These are phyloP conservation scores for Diaperis boleti DNA, from an alignment of 2,888 invertebrate species.

Conservation along the genomic window DNA sequence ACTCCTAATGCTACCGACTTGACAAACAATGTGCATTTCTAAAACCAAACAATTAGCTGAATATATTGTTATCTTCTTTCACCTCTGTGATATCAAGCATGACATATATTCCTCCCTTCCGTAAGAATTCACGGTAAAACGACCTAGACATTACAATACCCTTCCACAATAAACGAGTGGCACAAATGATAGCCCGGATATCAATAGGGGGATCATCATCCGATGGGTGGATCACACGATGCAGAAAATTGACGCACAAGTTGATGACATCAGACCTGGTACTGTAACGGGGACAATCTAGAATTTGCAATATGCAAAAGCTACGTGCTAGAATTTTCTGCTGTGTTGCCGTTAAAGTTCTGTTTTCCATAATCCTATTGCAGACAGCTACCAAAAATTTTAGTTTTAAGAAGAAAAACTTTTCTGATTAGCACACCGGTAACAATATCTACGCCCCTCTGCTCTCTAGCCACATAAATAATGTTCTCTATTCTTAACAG, in stretches of 20 bases:
- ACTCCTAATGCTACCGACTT: constrained; percentile 63
- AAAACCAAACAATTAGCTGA: constrained; percentile 26
- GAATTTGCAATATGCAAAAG: constrained; percentile 24
- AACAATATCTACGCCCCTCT: neutral
- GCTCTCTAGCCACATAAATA: neutral
- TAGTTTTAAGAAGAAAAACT: too few relatives aligned
- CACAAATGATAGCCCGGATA: constrained; percentile 58
- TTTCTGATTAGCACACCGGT: neutral
- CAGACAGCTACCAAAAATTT: constrained; percentile 4
- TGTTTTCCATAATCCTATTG: constrained; percentile 8
- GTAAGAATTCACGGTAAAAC: constrained; percentile 59
- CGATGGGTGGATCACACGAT: constrained; percentile 22
- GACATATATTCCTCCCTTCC: constrained; percentile 58
- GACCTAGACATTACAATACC: constrained; percentile 55
- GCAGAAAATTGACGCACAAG: constrained; percentile 11
- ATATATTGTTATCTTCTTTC: neutral
- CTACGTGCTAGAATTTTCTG: constrained; percentile 19
- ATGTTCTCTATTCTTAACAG: neutral
- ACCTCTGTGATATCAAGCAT: constrained; percentile 64
- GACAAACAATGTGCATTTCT: constrained; percentile 59
- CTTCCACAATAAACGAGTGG: constrained; percentile 65
- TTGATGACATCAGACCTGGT: neutral
- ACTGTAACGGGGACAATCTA: neutral
- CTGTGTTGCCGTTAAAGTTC: neutral
- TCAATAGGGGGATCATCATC: constrained; percentile 20